Conservation (phyloP, 2,113 vertebrate genomes). For the Spizaetus ornatus region DNA sequence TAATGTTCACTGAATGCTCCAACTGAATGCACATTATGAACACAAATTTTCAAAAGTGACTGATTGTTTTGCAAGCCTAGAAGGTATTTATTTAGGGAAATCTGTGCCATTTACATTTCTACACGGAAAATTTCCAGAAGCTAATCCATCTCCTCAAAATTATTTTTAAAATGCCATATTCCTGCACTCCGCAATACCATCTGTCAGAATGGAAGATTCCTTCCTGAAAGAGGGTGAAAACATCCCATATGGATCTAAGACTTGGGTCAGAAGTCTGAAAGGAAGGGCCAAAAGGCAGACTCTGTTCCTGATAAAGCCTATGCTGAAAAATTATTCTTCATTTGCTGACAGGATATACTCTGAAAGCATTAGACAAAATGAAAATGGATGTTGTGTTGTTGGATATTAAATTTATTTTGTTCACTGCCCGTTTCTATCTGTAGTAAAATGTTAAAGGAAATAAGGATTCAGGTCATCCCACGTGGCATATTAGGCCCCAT, state of each 20-base stretch:
- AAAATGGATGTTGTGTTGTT: not conserved
- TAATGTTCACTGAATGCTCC: not conserved
- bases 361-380: not conserved
- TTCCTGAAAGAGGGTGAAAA: not conserved
- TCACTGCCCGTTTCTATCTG: not conserved
- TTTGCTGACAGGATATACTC: not conserved
- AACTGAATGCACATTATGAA: not conserved
- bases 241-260: not conserved
- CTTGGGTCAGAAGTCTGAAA: not conserved
- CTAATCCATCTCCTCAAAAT: not conserved
- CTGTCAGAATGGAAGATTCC: not conserved
- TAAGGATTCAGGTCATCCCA: not conserved
- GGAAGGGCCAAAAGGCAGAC: not conserved
- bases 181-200: not conserved
- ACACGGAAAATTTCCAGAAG: not conserved
- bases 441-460: not conserved
- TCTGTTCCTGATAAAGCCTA: not conserved
- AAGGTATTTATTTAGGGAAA: not conserved
- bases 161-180: not conserved
- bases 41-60: not conserved
- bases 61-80: not conserved
- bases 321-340: not conserved
- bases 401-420: not conserved
- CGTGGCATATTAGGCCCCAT: not conserved
- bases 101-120: not conserved